phyloP scores from a whole-genome alignment of 2,888 invertebrate species.

The Petrolisthes manimaculis region DNA sequence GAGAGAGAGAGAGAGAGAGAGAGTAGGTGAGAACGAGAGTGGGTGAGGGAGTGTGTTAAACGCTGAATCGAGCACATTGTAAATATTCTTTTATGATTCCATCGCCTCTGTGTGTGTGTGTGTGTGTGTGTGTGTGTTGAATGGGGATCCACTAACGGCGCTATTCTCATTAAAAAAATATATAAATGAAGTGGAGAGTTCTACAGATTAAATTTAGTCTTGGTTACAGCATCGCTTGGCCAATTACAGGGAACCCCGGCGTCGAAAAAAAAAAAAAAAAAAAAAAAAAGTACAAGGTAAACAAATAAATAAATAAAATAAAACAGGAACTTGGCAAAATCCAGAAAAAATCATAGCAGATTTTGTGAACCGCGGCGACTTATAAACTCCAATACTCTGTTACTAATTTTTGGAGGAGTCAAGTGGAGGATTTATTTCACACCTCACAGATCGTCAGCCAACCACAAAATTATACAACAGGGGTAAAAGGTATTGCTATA shows the following conservation, averaged over 20 bases:
- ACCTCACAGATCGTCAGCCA: neutral
- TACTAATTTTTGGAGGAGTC: neutral
- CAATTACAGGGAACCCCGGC: neutral
- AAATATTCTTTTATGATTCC: slow-evolving; percentile 1
- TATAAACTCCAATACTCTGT: neutral
- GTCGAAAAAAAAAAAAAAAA: neutral
- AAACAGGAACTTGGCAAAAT: too few relatives aligned
- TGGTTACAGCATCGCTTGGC: neutral
- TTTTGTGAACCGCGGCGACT: neutral
- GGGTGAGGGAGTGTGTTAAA: neutral
- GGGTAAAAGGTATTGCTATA: neutral
- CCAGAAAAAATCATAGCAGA: neutral
- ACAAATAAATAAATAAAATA: too few relatives aligned
- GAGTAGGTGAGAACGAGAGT: neutral
- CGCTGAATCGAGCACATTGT: neutral
- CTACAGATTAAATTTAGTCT: neutral
- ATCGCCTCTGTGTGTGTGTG: neutral
- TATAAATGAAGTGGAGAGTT: neutral
- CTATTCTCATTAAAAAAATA: too few relatives aligned
- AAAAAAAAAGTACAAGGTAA: too few relatives aligned
- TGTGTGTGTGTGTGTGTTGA: slow-evolving; percentile 1
- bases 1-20: neutral
- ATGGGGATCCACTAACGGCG: neutral
- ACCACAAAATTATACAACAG: slow-evolving; percentile 13
- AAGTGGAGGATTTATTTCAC: neutral